Percentiles rank a stretch among this genome's conserved stretches.
Evolutionary conservation across 1,140 invertebrate genomes (phyloP).

Genomic region (Tetraneura akinire): DNA sequence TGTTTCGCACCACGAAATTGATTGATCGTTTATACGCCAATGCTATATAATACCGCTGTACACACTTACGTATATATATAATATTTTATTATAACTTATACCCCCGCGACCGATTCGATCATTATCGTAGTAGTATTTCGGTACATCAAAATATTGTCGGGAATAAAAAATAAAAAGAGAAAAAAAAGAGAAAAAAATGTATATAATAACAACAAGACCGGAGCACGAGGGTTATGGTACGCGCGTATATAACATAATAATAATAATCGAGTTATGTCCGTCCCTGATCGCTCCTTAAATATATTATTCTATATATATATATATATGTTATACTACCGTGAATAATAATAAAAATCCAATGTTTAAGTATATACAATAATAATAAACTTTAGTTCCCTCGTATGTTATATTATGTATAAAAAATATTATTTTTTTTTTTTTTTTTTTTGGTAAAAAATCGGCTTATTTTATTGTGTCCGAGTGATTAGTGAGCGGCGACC

Average conservation of each 20-base stretch:
- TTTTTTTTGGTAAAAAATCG: slow-evolving; percentile 36
- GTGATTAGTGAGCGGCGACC: slow-evolving; percentile 38
- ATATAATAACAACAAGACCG: slow-evolving; percentile 17
- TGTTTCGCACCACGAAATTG: slow-evolving; percentile 20
- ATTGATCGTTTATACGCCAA: slow-evolving; percentile 13
- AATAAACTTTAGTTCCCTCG: slow-evolving; percentile 44
- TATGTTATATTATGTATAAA: background rate
- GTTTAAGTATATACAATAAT: background rate
- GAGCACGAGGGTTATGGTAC: too few species aligned
- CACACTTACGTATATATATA: too few species aligned
- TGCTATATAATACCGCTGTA: too few species aligned
- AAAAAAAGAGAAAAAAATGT: background rate
- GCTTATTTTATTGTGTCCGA: slow-evolving; percentile 51
- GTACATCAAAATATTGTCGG: slow-evolving; percentile 37
- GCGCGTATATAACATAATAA: too few species aligned
- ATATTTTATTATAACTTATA: too few species aligned
- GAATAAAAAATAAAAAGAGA: background rate
- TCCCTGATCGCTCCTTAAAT: background rate
- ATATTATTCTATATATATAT: too few species aligned
- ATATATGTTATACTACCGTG: too few species aligned
- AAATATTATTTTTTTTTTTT: background rate
- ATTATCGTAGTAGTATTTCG: slow-evolving; percentile 1
- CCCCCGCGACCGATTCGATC: slow-evolving; percentile 1
- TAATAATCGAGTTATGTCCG: slow-evolving; percentile 45
- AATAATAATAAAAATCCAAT: slow-evolving; percentile 1